Evolutionary conservation across 2,113 vertebrate species (phyloP).

Genomic region (Zosterops lateralis): DNA sequence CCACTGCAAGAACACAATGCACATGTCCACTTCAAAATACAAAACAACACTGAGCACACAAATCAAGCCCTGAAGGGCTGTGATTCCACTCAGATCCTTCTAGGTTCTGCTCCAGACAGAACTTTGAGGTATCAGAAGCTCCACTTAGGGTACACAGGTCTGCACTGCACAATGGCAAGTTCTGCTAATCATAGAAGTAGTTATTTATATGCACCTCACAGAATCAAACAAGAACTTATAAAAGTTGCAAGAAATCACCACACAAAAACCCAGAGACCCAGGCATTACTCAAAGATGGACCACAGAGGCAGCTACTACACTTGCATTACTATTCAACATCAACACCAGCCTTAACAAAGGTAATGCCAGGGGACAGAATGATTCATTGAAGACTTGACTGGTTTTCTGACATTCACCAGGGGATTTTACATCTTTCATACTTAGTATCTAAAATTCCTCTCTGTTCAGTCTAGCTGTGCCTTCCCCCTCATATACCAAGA

Average conservation of each 20-base stretch:
- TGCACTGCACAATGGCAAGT: not conserved
- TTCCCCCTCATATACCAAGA: not conserved
- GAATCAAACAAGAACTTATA: not conserved
- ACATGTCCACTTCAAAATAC: not conserved
- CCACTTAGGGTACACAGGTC: accelerated
- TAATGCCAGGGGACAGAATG: not conserved
- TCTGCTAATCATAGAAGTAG: not conserved
- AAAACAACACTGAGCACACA: not conserved
- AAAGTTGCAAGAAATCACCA: not conserved
- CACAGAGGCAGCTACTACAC: not conserved
- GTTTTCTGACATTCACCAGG: not conserved
- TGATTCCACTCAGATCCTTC: not conserved
- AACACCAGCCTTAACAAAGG: not conserved
- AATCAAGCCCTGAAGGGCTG: not conserved
- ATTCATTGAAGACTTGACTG: not conserved
- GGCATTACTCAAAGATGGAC: not conserved
- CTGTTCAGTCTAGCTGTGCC: not conserved
- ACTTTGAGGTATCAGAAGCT: not conserved
- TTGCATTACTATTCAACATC: not conserved
- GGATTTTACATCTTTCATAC: not conserved
- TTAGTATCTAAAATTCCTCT: not conserved
- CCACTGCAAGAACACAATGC: not conserved
- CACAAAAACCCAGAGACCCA: not conserved
- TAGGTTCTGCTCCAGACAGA: not conserved
- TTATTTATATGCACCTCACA: not conserved